Evolutionary conservation across 2,797 vertebrate species (phyloP).

Genomic region (Aphelocoma californica): DNA sequence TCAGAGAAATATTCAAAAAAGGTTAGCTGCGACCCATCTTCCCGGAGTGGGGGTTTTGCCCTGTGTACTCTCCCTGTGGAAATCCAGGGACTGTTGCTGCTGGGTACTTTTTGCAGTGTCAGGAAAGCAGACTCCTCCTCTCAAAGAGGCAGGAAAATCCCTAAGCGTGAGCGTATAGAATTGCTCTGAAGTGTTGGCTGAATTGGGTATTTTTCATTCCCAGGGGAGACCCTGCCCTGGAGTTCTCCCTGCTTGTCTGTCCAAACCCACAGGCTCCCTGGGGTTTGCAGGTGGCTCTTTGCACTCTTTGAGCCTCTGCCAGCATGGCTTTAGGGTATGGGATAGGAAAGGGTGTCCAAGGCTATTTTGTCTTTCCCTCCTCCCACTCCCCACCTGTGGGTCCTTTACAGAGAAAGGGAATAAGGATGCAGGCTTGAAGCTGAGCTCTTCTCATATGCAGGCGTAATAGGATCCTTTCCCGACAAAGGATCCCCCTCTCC

Average conservation of each 20-base stretch:
- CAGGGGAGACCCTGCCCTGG: neutral
- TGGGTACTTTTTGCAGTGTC: neutral
- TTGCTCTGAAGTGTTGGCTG: neutral
- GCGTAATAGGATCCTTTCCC: conserved; percentile 15
- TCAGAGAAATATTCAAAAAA: neutral
- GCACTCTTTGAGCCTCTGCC: neutral
- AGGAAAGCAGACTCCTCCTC: neutral
- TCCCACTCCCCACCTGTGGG: neutral
- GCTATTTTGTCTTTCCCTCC: neutral
- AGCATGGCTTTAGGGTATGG: neutral
- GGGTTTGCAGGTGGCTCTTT: conserved; percentile 3
- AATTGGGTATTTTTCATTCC: neutral
- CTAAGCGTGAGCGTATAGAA: rapidly evolving
- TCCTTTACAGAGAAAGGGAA: neutral
- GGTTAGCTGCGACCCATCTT: neutral
- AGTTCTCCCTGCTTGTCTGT: neutral
- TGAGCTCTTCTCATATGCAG: conserved; percentile 7
- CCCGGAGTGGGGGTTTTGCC: neutral
- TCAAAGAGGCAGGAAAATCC: neutral
- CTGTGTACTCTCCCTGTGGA: neutral
- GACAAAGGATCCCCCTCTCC: conserved; percentile 24
- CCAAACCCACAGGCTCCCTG: neutral
- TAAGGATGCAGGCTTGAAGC: neutral
- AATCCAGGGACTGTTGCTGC: neutral
- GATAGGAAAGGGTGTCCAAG: neutral